Conservation (phyloP, 1,140 invertebrate genomes). For the Trachymyrmex septentrionalis region DNA sequence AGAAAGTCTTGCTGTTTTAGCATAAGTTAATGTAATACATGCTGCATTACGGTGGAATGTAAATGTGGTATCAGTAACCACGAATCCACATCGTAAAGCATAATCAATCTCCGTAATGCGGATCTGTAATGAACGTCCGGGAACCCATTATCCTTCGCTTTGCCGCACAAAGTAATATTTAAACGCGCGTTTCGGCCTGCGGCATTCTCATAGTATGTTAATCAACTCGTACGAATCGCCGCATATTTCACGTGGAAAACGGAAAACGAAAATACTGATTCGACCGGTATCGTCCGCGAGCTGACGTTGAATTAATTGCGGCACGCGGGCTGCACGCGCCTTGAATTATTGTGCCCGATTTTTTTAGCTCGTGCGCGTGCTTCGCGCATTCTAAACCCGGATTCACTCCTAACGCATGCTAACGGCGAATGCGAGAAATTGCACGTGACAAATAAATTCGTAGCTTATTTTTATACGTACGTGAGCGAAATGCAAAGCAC, state of each 20-base stretch:
- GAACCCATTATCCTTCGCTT: slow-evolving; percentile 58
- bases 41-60: slow-evolving; percentile 6
- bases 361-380: slow-evolving; percentile 40
- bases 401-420: slow-evolving; percentile 48
- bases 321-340: slow-evolving; percentile 37
- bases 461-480: slow-evolving; percentile 42
- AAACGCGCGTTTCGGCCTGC: slow-evolving; percentile 54
- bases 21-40: slow-evolving; percentile 27
- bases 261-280: slow-evolving; percentile 64
- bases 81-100: slow-evolving; percentile 40
- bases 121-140: slow-evolving; percentile 51
- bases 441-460: slow-evolving; percentile 55
- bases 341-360: slow-evolving; percentile 54
- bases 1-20: not conserved
- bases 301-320: slow-evolving; percentile 70
- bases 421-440: slow-evolving; percentile 54
- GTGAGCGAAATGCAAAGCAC: slow-evolving; percentile 36
- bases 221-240: slow-evolving; percentile 56
- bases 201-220: slow-evolving; percentile 50
- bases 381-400: slow-evolving; percentile 48
- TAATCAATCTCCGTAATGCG: slow-evolving; percentile 59
- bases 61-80: slow-evolving; percentile 50
- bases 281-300: slow-evolving; percentile 53
- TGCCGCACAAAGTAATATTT: slow-evolving; percentile 62
- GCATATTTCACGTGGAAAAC: slow-evolving; percentile 50